These are phyloP conservation scores for Choristoneura rosaceana DNA, from an alignment of 2,888 invertebrate genomes.

Conservation along the genomic window DNA sequence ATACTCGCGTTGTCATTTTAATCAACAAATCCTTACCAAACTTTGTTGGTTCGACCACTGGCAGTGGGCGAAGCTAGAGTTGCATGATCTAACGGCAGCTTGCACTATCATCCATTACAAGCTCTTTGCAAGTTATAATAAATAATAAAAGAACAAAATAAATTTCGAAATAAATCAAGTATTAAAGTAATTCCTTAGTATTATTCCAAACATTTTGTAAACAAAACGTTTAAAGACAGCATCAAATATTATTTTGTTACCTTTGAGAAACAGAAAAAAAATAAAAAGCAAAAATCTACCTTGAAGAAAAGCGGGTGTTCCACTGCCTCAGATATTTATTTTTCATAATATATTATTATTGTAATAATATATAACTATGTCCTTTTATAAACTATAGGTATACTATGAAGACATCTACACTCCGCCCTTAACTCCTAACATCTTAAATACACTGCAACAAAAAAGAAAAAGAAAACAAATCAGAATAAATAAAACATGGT, in stretches of 20 bases:
- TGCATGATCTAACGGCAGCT: no score
- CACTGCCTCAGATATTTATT: slow-evolving; percentile 72
- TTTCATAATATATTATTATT: slow-evolving; percentile 84
- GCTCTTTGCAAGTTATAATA: no score
- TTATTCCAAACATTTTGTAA: no score
- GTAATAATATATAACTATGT: slow-evolving; percentile 85
- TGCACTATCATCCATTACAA: no score
- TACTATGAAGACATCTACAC: slow-evolving; percentile 84
- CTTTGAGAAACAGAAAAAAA: slow-evolving; percentile 16
- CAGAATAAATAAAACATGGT: slow-evolving; percentile 61
- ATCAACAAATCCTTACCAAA: no score
- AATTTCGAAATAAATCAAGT: no score
- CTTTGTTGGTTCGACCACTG: no score
- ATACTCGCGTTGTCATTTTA: background rate
- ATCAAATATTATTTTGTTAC: no score
- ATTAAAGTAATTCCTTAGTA: no score
- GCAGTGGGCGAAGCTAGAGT: no score
- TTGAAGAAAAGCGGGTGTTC: slow-evolving; percentile 77
- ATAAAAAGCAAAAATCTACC: slow-evolving; percentile 68
- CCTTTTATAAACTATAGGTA: slow-evolving; percentile 83
- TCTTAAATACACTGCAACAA: slow-evolving; percentile 85
- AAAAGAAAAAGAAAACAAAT: slow-evolving; percentile 69
- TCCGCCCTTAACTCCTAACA: slow-evolving; percentile 79
- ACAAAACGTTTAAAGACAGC: no score
- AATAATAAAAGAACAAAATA: no score